Conservation (phyloP, 2,113 vertebrate species). For the Pleuronectes platessa region DNA sequence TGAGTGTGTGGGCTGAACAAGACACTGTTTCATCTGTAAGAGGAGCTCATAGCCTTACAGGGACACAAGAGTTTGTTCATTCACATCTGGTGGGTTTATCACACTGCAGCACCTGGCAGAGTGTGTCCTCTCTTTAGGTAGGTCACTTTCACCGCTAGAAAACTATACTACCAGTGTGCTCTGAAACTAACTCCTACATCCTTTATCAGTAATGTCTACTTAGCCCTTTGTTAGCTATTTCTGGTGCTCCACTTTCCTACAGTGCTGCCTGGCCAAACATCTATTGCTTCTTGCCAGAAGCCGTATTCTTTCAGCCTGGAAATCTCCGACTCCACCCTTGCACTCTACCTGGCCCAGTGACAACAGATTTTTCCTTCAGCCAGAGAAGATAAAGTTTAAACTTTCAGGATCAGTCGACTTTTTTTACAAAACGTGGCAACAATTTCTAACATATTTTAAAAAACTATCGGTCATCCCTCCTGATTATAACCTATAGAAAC, state of each 20-base stretch:
- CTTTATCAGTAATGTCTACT: neutral
- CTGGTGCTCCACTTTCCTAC: too few relatives aligned
- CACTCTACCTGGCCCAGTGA: too few relatives aligned
- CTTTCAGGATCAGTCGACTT: neutral
- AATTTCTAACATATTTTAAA: too few relatives aligned
- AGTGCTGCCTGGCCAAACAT: too few relatives aligned
- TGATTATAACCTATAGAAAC: too few relatives aligned
- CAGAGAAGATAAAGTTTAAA: neutral
- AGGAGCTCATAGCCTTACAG: neutral
- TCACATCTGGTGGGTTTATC: slow-evolving; percentile 37
- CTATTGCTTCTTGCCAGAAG: too few relatives aligned
- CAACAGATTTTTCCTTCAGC: too few relatives aligned
- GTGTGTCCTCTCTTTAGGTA: neutral
- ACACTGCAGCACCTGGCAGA: neutral
- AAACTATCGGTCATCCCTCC: too few relatives aligned
- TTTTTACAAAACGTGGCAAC: too few relatives aligned
- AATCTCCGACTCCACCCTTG: too few relatives aligned
- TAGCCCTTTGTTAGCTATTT: neutral
- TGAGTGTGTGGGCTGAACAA: slow-evolving; percentile 5
- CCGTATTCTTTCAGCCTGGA: too few relatives aligned
- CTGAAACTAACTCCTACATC: neutral
- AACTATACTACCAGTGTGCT: neutral
- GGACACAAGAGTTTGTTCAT: slow-evolving; percentile 1
- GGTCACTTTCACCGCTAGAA: neutral
- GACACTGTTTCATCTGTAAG: slow-evolving; percentile 30